These are phyloP conservation scores for Epizoanthus illoricatus DNA, from an alignment of 92 coral and sea anemone species.

Conservation along the genomic window DNA sequence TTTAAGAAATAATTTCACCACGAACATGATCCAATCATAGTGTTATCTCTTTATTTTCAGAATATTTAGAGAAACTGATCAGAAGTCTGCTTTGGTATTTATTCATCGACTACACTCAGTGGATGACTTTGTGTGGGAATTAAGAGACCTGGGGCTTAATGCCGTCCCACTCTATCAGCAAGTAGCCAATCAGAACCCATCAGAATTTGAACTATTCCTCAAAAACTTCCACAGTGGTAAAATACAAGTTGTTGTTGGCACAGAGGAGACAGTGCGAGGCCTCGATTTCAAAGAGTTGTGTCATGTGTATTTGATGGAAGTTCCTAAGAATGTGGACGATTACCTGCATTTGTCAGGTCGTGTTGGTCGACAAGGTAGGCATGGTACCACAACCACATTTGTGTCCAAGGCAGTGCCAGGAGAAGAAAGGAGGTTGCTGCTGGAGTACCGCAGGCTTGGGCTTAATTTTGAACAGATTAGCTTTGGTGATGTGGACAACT, in stretches of 20 bases:
- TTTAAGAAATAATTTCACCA: too few species aligned
- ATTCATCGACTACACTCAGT: constrained; percentile 81
- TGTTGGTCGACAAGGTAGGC: constrained; percentile 83
- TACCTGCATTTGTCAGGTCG: constrained; percentile 81
- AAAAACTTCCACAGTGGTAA: constrained; percentile 62
- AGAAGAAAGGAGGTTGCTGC: constrained; percentile 65
- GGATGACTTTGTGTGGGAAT: constrained; percentile 80
- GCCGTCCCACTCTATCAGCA: constrained; percentile 80
- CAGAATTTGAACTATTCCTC: constrained; percentile 55
- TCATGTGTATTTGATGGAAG: constrained; percentile 81
- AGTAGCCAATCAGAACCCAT: constrained; percentile 72
- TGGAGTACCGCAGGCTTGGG: constrained; percentile 75
- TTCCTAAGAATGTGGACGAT: constrained; percentile 77
- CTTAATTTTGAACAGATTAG: constrained; percentile 62
- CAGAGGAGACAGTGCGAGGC: constrained; percentile 88
- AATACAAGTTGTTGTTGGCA: constrained; percentile 74
- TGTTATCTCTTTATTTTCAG: constrained; percentile 33
- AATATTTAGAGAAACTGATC: constrained; percentile 61
- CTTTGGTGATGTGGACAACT: not conserved
- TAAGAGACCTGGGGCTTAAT: constrained; percentile 69
- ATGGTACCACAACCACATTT: constrained; percentile 76
- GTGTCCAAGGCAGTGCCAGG: constrained; percentile 54
- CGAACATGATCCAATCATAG: not conserved
- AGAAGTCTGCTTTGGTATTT: constrained; percentile 82
- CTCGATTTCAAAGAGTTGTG: constrained; percentile 76